Evolutionary conservation across 2,113 vertebrate genomes (phyloP), one percentile per base, ranked within the genome.

Genomic region (Setophaga kirtlandii): DNA sequence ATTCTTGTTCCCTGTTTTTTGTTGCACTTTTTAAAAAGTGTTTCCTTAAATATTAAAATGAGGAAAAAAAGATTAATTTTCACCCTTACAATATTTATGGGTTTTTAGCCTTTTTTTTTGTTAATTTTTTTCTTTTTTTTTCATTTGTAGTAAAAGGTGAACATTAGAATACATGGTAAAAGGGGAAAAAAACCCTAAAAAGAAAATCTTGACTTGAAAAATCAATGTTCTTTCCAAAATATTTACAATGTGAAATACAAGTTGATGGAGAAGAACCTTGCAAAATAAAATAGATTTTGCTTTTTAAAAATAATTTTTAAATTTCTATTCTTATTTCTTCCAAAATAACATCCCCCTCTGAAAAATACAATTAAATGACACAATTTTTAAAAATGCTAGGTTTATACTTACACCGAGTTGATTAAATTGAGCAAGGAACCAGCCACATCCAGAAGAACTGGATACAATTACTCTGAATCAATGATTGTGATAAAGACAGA

Each of bases 401-500:
- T 53, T 80, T 81, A 33, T 24, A 14, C 35, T 77, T 67, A 63
- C 12, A 39, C 6, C 53, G 9, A 64, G 11, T 4, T 11, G 9
- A 89, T 76, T 62, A 53, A 82, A 84, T 30, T 68, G 62, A 81
- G 12, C 27, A 58, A 76, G 23, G 42, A 84, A 64, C 5, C 14
- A 75, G 42, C 7, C 35, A 79, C 28, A 58, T 50, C 28, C 44
- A 84, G 78, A 92, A 78, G 47, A 92, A 74, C 37, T 35, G n/a
- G 5, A 91, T 35, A 39, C 9, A 82, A 41, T 93, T 91, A 71
- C 18, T 82, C 46, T 77, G 70, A n/a, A 73, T 79, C 62, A 65
- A 12, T 77, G 62, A 58, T 24, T 76, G 28, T 64, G 53, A 65
- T 76, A 87, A 91, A 87, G 62, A 69, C 44, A 90, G 28, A 90